phyloP scores from a whole-genome alignment of 2,888 invertebrate genomes.

The Proisotoma minuta region DNA sequence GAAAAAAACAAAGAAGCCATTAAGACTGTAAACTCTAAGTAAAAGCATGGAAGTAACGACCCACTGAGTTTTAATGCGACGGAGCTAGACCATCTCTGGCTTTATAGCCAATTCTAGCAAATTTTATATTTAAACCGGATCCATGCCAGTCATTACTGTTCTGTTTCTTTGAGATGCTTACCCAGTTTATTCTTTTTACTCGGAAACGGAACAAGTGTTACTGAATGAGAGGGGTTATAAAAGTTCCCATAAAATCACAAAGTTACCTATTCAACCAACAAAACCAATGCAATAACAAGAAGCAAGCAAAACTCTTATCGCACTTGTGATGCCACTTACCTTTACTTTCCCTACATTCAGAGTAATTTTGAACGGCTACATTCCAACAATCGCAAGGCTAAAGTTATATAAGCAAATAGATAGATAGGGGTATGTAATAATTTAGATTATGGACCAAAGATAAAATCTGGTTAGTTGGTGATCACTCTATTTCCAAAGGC shows the following conservation, averaged over 20 bases:
- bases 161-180: neutral
- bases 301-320: neutral
- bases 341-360: neutral
- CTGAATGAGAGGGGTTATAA: neutral
- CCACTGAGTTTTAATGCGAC: conserved; percentile 15
- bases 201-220: conserved; percentile 14
- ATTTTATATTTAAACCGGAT: conserved; percentile 18
- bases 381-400: too few species aligned
- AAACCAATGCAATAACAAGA: neutral
- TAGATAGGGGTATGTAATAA: too few species aligned
- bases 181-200: conserved; percentile 7
- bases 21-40: conserved; percentile 11
- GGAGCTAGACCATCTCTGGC: conserved; percentile 2
- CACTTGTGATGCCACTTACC: neutral
- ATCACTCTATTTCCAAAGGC: too few species aligned
- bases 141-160: conserved; percentile 11
- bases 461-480: too few species aligned
- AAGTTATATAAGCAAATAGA: too few species aligned
- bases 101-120: conserved; percentile 14
- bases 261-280: neutral
- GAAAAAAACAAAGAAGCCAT: conserved; percentile 7
- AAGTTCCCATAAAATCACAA: conserved; percentile 15
- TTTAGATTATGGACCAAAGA: too few species aligned
- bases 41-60: conserved; percentile 12
- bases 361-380: too few species aligned